Evolutionary conservation across 2,113 vertebrate genomes (phyloP), one percentile per base, ranked within the genome.

Genomic region (Callaeas wilsoni): DNA sequence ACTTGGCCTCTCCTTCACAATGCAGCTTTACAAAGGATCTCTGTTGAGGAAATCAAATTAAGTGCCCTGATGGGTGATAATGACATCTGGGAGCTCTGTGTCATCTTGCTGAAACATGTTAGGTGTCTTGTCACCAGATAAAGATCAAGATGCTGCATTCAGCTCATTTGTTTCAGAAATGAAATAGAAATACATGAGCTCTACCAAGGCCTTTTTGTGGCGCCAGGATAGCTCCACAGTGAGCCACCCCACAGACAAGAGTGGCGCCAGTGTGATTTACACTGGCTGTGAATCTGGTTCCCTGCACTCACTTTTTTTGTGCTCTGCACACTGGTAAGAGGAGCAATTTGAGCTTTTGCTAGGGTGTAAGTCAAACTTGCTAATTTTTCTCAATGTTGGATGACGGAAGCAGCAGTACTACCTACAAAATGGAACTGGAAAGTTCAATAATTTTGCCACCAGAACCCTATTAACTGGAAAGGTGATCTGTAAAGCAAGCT

Each of bases 31-130:
- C 82, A 19, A 56, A 37, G 17, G 47, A 32, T 57, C 64, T 75
- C 70, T 91, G 32, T 53, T 57, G 84, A 75, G 75, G 57, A 94
- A 94, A 81, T 94, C 78, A 67, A 88, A 80, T 69, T 85, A 94
- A 94, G 83, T 90, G 55, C 56, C 74, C 73, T 64, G 76, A 69
- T 3, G 19, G 70, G 69, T 62, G 75, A 73, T 89, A 68, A 82
- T 93, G 76, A 74, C 25, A 64, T 50, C 69, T 69, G 74, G 64
- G 10, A 33, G 42, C 59, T 18, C 42, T 60, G 47, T 93, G 62
- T 60, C 78, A 53, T 87, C 80, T 84, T 77, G 35, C 71, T 86
- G 56, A 52, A 75, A 17, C 84, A 41, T 13, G 18, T 59, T 64
- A 60, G 50, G 37, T 41, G 44, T 84, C 41, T 63, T 59, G 77